Evolutionary conservation across 2,797 vertebrate species (phyloP).

Genomic region (Rallus crepitans): DNA sequence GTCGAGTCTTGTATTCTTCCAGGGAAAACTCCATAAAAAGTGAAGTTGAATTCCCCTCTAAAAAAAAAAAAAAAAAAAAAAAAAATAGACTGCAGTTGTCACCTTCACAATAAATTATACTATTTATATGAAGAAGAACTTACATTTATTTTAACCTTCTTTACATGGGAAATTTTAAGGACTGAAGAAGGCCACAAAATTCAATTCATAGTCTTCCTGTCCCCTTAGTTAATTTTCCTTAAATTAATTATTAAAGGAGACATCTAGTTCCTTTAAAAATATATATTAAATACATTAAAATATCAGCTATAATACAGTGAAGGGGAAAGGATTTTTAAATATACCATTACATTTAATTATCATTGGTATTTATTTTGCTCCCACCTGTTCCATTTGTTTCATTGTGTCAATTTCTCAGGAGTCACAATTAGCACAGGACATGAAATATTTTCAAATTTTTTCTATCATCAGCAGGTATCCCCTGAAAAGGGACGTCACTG

Average conservation of each 20-base stretch:
- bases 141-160: background rate
- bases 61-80: background rate
- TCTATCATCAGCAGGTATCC: background rate
- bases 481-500: background rate
- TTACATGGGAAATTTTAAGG: background rate
- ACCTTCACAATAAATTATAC: background rate
- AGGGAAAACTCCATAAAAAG: background rate
- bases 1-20: background rate
- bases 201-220: background rate
- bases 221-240: background rate
- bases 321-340: background rate
- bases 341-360: background rate
- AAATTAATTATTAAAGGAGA: background rate
- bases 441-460: background rate
- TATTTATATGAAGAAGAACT: background rate
- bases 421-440: background rate
- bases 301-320: background rate
- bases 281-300: background rate
- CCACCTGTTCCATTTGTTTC: background rate
- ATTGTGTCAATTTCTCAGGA: background rate
- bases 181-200: background rate
- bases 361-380: background rate
- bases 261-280: background rate
- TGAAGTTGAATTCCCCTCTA: background rate
- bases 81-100: background rate